These are phyloP conservation scores for Anodontia alba DNA, from an alignment of 2,888 invertebrate genomes.

Conservation along the genomic window DNA sequence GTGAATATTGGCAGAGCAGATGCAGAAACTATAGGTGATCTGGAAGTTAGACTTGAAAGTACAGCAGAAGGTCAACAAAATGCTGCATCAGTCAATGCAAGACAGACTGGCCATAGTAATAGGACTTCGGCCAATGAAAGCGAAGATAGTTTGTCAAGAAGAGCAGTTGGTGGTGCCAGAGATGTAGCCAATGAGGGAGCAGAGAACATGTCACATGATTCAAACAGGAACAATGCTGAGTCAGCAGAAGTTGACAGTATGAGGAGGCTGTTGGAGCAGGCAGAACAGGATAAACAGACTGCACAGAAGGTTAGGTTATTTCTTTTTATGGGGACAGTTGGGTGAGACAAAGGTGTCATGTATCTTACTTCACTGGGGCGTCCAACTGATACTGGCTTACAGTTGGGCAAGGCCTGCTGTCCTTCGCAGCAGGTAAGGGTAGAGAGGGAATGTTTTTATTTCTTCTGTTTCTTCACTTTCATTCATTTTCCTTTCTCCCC, in stretches of 20 bases:
- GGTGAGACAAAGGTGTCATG: no score
- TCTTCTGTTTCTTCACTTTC: no score
- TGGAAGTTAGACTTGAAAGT: not conserved
- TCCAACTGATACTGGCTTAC: no score
- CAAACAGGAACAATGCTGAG: not conserved
- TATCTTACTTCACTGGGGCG: no score
- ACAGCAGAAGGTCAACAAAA: not conserved
- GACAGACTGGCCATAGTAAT: not conserved
- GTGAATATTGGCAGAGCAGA: constrained; percentile 15
- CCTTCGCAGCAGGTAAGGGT: not conserved
- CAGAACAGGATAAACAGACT: constrained; percentile 33
- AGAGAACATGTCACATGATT: not conserved
- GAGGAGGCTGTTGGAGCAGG: constrained; percentile 24
- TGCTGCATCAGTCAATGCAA: not conserved
- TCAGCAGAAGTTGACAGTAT: not conserved
- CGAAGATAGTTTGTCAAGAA: not conserved
- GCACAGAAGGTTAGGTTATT: constrained; percentile 36
- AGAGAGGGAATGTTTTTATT: no score
- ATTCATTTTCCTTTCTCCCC: no score
- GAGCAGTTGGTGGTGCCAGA: constrained; percentile 7
- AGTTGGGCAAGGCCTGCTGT: not conserved
- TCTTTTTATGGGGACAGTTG: no score
- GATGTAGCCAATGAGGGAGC: constrained; percentile 26
- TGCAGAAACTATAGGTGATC: not conserved
- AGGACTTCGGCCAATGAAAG: constrained; percentile 13